A percentile compares a stretch with the other conserved stretches of the same genome.
These are phyloP conservation scores for Acrobasis consociella DNA, from an alignment of 2,888 invertebrate genomes.

Conservation along the genomic window DNA sequence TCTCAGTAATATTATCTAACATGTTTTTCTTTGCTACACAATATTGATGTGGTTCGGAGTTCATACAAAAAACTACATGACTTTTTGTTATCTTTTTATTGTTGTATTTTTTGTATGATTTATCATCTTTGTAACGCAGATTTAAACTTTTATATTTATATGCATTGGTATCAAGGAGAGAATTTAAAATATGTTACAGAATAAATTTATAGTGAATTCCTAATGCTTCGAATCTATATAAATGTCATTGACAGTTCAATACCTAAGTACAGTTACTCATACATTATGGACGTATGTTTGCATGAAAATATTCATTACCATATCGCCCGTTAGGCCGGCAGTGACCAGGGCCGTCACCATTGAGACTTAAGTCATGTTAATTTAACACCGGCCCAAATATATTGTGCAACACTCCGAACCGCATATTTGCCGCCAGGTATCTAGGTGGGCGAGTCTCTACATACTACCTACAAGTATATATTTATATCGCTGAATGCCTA, in stretches of 20 bases:
- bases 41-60: conserved; percentile 45
- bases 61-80: conserved; percentile 42
- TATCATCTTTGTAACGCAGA: no score
- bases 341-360: conserved; percentile 60
- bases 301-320: conserved; percentile 59
- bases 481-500: conserved; percentile 1
- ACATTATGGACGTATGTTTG: conserved; percentile 36
- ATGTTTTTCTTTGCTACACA: conserved; percentile 48
- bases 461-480: conserved; percentile 41
- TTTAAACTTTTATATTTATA: no score
- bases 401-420: conserved; percentile 59
- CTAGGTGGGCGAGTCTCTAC: conserved; percentile 51
- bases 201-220: neutral
- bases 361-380: conserved; percentile 63
- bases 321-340: conserved; percentile 56
- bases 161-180: neutral
- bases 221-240: conserved; percentile 6
- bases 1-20: conserved; percentile 59
- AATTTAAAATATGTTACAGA: no score
- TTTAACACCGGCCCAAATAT: conserved; percentile 59
- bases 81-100: neutral
- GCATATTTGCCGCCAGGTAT: conserved; percentile 53
- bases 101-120: no score
- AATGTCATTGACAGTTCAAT: conserved; percentile 13
- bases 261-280: conserved; percentile 45